Evolutionary conservation across 2,113 vertebrate genomes (phyloP).

Genomic region (Microcebus jonahi): DNA sequence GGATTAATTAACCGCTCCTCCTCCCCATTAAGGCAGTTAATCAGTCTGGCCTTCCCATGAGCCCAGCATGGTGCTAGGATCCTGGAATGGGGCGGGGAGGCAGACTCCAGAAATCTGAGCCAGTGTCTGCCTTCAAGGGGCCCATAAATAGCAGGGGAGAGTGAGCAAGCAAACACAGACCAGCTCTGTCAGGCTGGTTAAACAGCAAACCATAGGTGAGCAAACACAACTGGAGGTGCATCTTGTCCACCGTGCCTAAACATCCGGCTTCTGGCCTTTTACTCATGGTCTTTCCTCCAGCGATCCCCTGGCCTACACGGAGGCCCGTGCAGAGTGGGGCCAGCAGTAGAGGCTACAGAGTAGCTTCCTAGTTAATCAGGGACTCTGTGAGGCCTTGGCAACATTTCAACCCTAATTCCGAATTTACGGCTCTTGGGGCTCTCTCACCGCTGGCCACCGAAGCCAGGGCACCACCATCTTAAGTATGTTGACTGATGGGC

Average conservation of each 20-base stretch:
- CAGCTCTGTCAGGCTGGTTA: neutral
- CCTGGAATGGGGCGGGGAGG: neutral
- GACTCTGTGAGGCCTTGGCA: neutral
- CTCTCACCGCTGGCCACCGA: neutral
- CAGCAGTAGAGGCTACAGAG: neutral
- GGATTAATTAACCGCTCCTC: constrained; percentile 2
- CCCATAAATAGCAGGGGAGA: neutral
- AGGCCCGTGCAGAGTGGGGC: neutral
- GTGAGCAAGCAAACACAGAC: neutral
- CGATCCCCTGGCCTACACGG: neutral
- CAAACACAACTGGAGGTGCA: neutral
- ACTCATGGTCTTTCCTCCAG: constrained; percentile 28
- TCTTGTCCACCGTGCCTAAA: neutral
- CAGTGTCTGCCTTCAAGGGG: neutral
- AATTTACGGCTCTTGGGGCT: neutral
- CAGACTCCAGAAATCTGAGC: neutral
- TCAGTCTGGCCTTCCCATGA: neutral
- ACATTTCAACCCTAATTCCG: neutral
- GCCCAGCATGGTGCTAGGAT: neutral
- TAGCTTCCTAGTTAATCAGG: neutral
- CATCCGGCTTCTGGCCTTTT: constrained; percentile 7
- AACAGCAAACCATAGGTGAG: neutral
- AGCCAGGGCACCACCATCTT: neutral
- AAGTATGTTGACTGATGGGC: neutral
- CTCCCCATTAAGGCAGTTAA: neutral